Evolutionary conservation across 2,113 vertebrate species (phyloP), one percentile per base, ranked within the genome.

Genomic region (Lycocorax pyrrhopterus): DNA sequence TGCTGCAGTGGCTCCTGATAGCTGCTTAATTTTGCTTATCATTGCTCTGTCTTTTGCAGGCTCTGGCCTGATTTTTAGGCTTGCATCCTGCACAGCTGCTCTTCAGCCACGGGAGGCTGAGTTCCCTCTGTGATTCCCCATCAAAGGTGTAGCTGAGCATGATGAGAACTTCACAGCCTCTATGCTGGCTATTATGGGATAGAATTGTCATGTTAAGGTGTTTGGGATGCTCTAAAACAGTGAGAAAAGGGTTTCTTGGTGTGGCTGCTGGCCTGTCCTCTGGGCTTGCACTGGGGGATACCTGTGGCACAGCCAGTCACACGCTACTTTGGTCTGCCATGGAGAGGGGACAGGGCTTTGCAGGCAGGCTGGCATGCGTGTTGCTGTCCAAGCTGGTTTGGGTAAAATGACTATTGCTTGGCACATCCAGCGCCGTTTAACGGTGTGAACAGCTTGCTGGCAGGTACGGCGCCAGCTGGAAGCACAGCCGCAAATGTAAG

Each of bases 271-370:
- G 17, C 2, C 0, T 68, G 37, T 76, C 33, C 64, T 90, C 27
- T 62, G 71, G 14, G 25, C 16, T 78, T 74, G n/a, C 4, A 0
- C 44, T 35, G 25, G 16, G 25, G 43, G 22, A 51, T 7, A 8
- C 32, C 12, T 60, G 18, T 58, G n/a, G 30, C 47, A 66, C n/a
- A 55, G 51, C 37, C 26, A n/a, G 63, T 73, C 67, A 18, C 46
- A 18, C 0, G 0, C 13, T 56, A 3, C 22, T 77, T 79, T 3
- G 1, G n/a, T 43, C n/a, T 69, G 58, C 3, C 2, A 12, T 23
- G 33, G 20, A 77, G 76, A 69, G 49, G 35, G 33, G 27, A 60
- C 39, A 19, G 32, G 44, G 58, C 49, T 73, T 60, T 60, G 62
- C 41, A 29, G 63, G 33, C 53, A 76, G 53, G 53, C 67, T 73